Evolutionary conservation across 2,113 vertebrate species (phyloP), one percentile per base, ranked within the genome.

Genomic region (Hucho hucho): DNA sequence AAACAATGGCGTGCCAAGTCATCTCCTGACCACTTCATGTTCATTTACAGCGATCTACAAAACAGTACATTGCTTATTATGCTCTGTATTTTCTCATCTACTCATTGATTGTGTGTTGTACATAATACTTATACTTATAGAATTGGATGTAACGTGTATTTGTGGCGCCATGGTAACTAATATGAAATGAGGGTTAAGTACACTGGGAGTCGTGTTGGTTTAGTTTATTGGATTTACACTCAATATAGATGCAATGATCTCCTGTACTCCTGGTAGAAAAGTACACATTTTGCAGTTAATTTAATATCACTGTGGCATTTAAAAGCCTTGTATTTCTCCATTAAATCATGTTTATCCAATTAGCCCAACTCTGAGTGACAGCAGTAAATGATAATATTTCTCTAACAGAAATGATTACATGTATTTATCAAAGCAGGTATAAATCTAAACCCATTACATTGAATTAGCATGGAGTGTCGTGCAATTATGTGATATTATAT

Each of bases 221-320:
- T 28, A 71, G 25, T 69, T 73, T 74, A 76, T 70, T 74, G 56
- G 75, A 69, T 77, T 82, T 68, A 47, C 66, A 25, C 59, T 22
- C 46, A 69, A 63, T 20, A 56, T 68, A 76, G 37, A 73, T 12
- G 65, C 73, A 70, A n/a, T 67, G 70, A 53, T 75, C n/a, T 6
- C 7, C 64, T 68, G 53, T 47, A 28, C 4, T 65, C 73, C 25
- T 67, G 28, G 18, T 67, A 56, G 67, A 5, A 61, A 53, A 56
- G 24, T 32, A 61, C n/a, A 61, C 3, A 18, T 53, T 4, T 18
- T 25, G 66, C 12, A 18, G 20, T 63, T 81, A 73, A 81, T 78
- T 75, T 72, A 75, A 20, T 64, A 4, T 61, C n/a, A 5, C 18
- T 74, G 58, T 78, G 69, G 82, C 29, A 73, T 76, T 53, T 53